These are phyloP conservation scores for Elymnias hypermnestra DNA, from an alignment of 1,140 invertebrate species.

Conservation along the genomic window DNA sequence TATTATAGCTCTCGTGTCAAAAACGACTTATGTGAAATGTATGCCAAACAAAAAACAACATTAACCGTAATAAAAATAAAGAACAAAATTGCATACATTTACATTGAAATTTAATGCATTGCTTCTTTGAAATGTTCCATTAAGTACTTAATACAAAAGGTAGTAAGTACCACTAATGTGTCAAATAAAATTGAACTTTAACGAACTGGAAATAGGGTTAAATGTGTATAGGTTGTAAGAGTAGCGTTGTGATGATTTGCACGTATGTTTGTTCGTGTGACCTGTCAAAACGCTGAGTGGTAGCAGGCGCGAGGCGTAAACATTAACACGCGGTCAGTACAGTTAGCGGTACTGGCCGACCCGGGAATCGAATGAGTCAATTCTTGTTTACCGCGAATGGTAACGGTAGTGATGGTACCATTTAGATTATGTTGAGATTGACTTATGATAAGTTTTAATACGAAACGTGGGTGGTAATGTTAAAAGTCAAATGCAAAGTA, in stretches of 20 bases:
- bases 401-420: conserved; percentile 1
- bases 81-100: no score
- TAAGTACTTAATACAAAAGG: conserved; percentile 8
- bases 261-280: conserved; percentile 31
- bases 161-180: not conserved
- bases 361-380: conserved; percentile 27
- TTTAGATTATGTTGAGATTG: conserved; percentile 7
- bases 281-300: conserved; percentile 65
- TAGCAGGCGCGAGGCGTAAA: conserved; percentile 64
- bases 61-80: no score
- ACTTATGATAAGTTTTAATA: not conserved
- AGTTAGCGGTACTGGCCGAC: conserved; percentile 22
- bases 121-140: no score
- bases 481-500: not conserved
- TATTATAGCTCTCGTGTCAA: conserved; percentile 46
- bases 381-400: conserved; percentile 11
- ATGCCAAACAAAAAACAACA: no score
- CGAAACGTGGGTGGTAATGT: not conserved
- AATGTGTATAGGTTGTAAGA: not conserved
- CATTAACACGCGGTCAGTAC: conserved; percentile 42
- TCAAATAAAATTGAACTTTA: conserved; percentile 9
- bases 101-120: no score
- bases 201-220: not conserved
- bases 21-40: conserved; percentile 32
- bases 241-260: no score